phyloP scores from a whole-genome alignment of 2,888 invertebrate species.

The Oxycera nigricornis region DNA sequence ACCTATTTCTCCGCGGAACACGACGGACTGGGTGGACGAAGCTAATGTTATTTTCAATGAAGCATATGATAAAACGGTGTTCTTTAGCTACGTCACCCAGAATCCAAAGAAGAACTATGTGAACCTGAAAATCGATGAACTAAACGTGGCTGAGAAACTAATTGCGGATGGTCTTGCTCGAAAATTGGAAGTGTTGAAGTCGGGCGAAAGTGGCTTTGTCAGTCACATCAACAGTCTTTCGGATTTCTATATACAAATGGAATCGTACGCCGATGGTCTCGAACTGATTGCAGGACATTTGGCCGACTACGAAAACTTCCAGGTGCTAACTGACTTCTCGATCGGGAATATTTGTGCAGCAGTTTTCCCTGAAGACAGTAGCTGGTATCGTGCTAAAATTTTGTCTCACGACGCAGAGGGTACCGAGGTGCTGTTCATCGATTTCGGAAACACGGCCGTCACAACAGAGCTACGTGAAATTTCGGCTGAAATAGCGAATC shows the following conservation, averaged over 20 bases:
- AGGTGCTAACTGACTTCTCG: slow-evolving; percentile 60
- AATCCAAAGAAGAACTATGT: slow-evolving; percentile 63
- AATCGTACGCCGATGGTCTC: slow-evolving; percentile 67
- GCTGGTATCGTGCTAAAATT: slow-evolving; percentile 74
- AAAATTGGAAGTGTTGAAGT: slow-evolving; percentile 64
- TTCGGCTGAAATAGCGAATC: slow-evolving; percentile 67
- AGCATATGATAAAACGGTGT: slow-evolving; percentile 56
- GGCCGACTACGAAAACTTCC: slow-evolving; percentile 65
- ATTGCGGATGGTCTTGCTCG: slow-evolving; percentile 68
- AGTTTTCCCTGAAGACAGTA: slow-evolving; percentile 69
- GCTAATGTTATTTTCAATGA: slow-evolving; percentile 67
- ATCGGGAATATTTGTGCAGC: slow-evolving; percentile 69
- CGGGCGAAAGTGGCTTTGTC: slow-evolving; percentile 72
- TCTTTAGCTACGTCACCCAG: slow-evolving; percentile 60
- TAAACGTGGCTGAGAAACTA: slow-evolving; percentile 69
- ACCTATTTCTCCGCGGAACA: slow-evolving; percentile 70
- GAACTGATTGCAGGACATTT: slow-evolving; percentile 68
- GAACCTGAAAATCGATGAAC: slow-evolving; percentile 68
- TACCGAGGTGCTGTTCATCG: slow-evolving; percentile 71
- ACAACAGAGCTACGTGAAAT: slow-evolving; percentile 67
- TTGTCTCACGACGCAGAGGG: slow-evolving; percentile 65
- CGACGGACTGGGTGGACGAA: slow-evolving; percentile 71
- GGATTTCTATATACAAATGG: slow-evolving; percentile 82
- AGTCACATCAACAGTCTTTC: slow-evolving; percentile 76
- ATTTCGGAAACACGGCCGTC: slow-evolving; percentile 71